Conservation (phyloP, 2,888 invertebrate genomes). For the Synergus laeviventris region DNA sequence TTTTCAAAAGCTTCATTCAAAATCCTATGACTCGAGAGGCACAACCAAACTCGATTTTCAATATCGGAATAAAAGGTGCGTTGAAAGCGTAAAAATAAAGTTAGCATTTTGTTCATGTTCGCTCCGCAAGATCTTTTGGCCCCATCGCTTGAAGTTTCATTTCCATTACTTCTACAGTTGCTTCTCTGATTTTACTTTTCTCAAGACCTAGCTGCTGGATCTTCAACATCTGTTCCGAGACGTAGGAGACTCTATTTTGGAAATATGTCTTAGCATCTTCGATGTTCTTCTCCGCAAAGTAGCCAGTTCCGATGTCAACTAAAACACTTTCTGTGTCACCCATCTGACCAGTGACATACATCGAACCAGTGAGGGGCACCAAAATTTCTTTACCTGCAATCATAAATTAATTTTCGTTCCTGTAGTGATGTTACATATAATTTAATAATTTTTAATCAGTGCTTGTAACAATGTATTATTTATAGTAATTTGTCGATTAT, state of each 20-base stretch:
- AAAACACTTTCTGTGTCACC: slow-evolving; percentile 91
- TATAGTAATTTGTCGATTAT: too few species aligned
- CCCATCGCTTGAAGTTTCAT: slow-evolving; percentile 81
- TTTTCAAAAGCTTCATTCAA: neutral
- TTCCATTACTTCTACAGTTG: slow-evolving; percentile 87
- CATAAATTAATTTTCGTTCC: slow-evolving; percentile 4
- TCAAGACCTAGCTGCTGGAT: slow-evolving; percentile 89
- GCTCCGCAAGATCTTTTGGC: slow-evolving; percentile 64
- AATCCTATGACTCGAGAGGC: slow-evolving; percentile 15
- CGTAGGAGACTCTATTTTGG: slow-evolving; percentile 91
- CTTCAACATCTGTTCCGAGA: slow-evolving; percentile 96
- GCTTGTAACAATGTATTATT: too few species aligned
- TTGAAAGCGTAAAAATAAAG: slow-evolving; percentile 40
- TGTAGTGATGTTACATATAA: too few species aligned
- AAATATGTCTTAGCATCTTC: slow-evolving; percentile 94
- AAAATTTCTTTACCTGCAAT: slow-evolving; percentile 83
- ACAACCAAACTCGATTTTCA: slow-evolving; percentile 27
- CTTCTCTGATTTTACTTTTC: slow-evolving; percentile 88
- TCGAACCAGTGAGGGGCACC: slow-evolving; percentile 96
- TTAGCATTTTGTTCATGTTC: slow-evolving; percentile 48
- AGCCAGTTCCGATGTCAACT: slow-evolving; percentile 97
- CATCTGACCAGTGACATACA: slow-evolving; percentile 96
- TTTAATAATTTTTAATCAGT: too few species aligned
- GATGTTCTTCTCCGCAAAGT: slow-evolving; percentile 94
- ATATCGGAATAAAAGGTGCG: slow-evolving; percentile 29